A percentile compares a stretch with the other conserved stretches of the same genome.
These are phyloP conservation scores for Drosophila parabipectinata DNA, from an alignment of 1,140 invertebrate species.

Conservation along the genomic window DNA sequence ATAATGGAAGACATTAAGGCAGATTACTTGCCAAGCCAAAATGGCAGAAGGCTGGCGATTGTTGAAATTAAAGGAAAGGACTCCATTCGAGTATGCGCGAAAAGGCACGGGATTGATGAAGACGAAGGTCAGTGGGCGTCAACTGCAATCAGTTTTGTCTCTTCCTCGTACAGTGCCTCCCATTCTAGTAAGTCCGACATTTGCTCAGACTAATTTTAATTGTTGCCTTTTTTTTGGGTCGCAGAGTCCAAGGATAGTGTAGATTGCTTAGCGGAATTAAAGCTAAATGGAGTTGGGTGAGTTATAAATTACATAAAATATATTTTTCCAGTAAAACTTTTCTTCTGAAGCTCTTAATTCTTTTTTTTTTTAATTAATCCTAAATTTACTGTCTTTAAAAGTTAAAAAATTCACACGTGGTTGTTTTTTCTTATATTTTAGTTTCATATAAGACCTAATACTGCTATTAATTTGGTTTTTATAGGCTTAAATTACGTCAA, in stretches of 20 bases:
- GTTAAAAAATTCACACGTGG: too few species aligned
- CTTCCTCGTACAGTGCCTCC: background rate
- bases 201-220: slow-evolving; percentile 62
- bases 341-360: too few species aligned
- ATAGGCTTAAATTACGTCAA: background rate
- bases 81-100: slow-evolving; percentile 27
- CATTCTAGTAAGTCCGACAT: slow-evolving; percentile 11
- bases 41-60: slow-evolving; percentile 22
- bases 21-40: slow-evolving; percentile 59
- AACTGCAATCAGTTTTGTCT: slow-evolving; percentile 40
- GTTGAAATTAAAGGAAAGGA: slow-evolving; percentile 25
- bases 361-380: background rate
- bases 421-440: too few species aligned
- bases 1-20: slow-evolving; percentile 63
- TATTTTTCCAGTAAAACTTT: too few species aligned
- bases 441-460: background rate
- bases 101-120: slow-evolving; percentile 30
- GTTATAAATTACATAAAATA: too few species aligned
- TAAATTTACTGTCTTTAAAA: too few species aligned
- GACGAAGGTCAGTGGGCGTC: slow-evolving; percentile 42
- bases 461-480: background rate
- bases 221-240: slow-evolving; percentile 49
- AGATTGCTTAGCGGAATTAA: background rate
- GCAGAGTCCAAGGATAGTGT: background rate
- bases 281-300: background rate